Evolutionary conservation across 2,888 invertebrate species (phyloP).

Genomic region (Clistopyga incitator): DNA sequence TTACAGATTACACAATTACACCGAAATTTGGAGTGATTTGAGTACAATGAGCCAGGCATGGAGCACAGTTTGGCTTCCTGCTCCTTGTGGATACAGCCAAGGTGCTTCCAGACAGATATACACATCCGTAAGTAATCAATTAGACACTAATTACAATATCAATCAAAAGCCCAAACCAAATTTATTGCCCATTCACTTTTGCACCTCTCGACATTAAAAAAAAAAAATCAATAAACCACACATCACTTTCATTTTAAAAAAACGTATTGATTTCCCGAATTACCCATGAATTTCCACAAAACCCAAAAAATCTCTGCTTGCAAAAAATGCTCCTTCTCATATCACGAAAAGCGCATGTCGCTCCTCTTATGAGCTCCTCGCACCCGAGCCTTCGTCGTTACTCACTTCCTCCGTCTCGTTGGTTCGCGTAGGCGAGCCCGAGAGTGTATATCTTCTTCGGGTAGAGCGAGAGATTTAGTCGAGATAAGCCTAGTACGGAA

Average conservation of each 20-base stretch:
- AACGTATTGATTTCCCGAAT: too few species aligned
- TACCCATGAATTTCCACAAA: too few species aligned
- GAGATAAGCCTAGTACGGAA: constrained; percentile 79
- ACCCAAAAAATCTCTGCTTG: background rate
- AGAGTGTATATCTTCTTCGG: constrained; percentile 33
- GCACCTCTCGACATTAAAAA: too few species aligned
- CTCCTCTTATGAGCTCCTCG: constrained; percentile 62
- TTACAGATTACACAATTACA: constrained; percentile 89
- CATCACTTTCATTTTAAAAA: too few species aligned
- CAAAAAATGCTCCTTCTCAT: background rate
- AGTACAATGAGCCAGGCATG: constrained; percentile 88
- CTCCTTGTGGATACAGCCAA: constrained; percentile 88
- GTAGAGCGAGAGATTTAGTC: constrained; percentile 70
- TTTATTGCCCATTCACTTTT: too few species aligned
- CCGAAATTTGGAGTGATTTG: constrained; percentile 89
- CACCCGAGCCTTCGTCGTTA: constrained; percentile 59
- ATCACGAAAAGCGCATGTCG: background rate
- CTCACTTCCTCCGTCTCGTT: constrained; percentile 53
- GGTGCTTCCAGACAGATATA: constrained; percentile 89
- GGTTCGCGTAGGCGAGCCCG: background rate
- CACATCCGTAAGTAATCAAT: constrained; percentile 79
- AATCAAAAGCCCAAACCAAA: too few species aligned
- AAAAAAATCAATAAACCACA: too few species aligned
- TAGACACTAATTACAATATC: background rate
- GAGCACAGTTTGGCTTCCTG: constrained; percentile 89